Evolutionary conservation across 2,888 invertebrate genomes (phyloP).

Genomic region (Noctua pronuba): DNA sequence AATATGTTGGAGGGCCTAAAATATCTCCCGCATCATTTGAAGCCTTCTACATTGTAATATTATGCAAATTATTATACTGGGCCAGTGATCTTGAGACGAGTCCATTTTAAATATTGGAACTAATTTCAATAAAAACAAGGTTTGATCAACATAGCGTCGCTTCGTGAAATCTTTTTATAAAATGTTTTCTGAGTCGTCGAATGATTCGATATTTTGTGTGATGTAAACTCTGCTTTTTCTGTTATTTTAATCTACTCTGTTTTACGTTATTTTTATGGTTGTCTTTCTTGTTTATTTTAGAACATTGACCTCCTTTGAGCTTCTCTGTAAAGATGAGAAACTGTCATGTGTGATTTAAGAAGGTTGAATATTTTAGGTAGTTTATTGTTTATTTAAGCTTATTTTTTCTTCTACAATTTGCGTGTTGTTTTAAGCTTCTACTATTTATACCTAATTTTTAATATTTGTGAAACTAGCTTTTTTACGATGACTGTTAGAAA

Average conservation of each 20-base stretch:
- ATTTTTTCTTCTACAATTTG: background rate
- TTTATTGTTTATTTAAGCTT: slow-evolving; percentile 4
- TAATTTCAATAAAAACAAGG: slow-evolving; percentile 42
- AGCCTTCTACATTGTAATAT: slow-evolving; percentile 18
- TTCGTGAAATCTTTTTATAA: slow-evolving; percentile 16
- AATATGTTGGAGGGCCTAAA: slow-evolving; percentile 13
- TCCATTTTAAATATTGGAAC: slow-evolving; percentile 31
- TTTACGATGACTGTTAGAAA: slow-evolving; percentile 46
- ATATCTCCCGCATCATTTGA: slow-evolving; percentile 20
- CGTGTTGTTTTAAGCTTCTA: slow-evolving; percentile 32
- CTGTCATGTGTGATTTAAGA: slow-evolving; percentile 20
- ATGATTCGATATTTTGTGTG: slow-evolving; percentile 61
- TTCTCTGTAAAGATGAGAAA: slow-evolving; percentile 16
- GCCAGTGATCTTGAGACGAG: slow-evolving; percentile 42
- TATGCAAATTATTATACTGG: slow-evolving; percentile 50
- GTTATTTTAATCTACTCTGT: slow-evolving; percentile 39
- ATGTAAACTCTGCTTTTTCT: slow-evolving; percentile 61
- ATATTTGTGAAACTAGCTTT: slow-evolving; percentile 54
- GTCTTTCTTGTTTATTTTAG: slow-evolving; percentile 57
- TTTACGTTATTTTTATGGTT: slow-evolving; percentile 46
- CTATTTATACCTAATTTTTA: slow-evolving; percentile 36
- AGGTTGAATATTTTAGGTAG: slow-evolving; percentile 5
- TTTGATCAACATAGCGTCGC: slow-evolving; percentile 35
- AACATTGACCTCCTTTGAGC: slow-evolving; percentile 58
- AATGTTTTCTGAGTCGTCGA: slow-evolving; percentile 8